phyloP scores from a whole-genome alignment of 1,140 invertebrate species.

The Dolichoris vasculosae region DNA sequence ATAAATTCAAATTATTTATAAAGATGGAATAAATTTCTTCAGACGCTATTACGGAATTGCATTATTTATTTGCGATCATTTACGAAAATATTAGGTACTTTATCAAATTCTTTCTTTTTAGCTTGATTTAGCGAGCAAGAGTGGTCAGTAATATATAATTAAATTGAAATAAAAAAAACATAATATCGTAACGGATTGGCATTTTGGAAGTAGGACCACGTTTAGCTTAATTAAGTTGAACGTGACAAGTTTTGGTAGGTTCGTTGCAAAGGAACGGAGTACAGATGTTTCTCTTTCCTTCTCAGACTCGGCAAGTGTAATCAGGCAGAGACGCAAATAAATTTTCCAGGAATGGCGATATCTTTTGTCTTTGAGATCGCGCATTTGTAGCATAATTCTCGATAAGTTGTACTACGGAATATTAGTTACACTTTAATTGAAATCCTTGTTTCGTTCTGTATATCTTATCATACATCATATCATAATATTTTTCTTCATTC shows the following conservation, averaged over 20 bases:
- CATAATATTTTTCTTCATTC: background rate
- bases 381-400: conserved; percentile 67
- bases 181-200: background rate
- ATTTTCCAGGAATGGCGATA: conserved; percentile 68
- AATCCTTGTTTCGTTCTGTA: conserved; percentile 32
- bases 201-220: conserved; percentile 45
- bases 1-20: too few species aligned
- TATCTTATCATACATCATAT: background rate
- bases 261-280: conserved; percentile 56
- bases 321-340: conserved; percentile 64
- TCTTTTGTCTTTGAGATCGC: conserved; percentile 69
- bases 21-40: too few species aligned
- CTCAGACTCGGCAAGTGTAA: background rate
- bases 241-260: conserved; percentile 63
- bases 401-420: conserved; percentile 65
- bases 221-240: conserved; percentile 65
- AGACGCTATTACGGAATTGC: too few species aligned
- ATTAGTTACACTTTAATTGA: conserved; percentile 69
- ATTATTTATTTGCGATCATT: background rate
- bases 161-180: background rate
- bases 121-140: background rate
- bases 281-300: conserved; percentile 1
- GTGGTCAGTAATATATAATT: background rate
- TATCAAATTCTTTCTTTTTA: background rate
- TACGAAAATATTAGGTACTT: background rate